A percentile compares a stretch with the other conserved stretches of the same genome.
These are phyloP conservation scores for Pseudochaenichthys georgianus DNA, from an alignment of 2,797 vertebrate species.

Conservation along the genomic window DNA sequence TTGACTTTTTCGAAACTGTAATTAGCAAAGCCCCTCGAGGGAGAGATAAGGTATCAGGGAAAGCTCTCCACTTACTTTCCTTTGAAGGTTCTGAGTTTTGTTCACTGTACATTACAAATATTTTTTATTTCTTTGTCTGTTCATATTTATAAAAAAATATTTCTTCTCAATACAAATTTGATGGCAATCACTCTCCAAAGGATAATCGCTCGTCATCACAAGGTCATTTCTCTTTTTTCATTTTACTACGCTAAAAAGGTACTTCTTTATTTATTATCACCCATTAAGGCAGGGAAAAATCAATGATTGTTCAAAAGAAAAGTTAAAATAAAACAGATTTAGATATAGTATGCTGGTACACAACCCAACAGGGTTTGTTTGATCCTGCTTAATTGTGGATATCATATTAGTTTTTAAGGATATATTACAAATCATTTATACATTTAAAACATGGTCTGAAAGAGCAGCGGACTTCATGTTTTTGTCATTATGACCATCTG, in stretches of 20 bases:
- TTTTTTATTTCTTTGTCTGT: neutral
- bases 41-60: neutral
- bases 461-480: too few relatives aligned
- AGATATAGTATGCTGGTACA: neutral
- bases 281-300: neutral
- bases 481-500: too few relatives aligned
- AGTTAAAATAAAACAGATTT: neutral
- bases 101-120: neutral
- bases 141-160: neutral
- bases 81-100: constrained; percentile 6
- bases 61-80: neutral
- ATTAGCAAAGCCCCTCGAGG: constrained; percentile 6
- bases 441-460: too few relatives aligned
- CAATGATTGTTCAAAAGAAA: neutral
- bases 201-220: neutral
- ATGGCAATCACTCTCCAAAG: neutral
- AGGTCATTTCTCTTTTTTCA: constrained; percentile 7
- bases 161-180: neutral
- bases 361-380: neutral
- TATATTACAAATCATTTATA: too few relatives aligned
- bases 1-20: constrained; percentile 25
- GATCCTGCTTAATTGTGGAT: too few relatives aligned
- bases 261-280: neutral
- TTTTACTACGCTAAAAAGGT: neutral
- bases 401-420: too few relatives aligned